Percentiles rank a stretch among this genome's conserved stretches.
phyloP scores from a whole-genome alignment of 2,888 invertebrate species.

The Perdita meconis region DNA sequence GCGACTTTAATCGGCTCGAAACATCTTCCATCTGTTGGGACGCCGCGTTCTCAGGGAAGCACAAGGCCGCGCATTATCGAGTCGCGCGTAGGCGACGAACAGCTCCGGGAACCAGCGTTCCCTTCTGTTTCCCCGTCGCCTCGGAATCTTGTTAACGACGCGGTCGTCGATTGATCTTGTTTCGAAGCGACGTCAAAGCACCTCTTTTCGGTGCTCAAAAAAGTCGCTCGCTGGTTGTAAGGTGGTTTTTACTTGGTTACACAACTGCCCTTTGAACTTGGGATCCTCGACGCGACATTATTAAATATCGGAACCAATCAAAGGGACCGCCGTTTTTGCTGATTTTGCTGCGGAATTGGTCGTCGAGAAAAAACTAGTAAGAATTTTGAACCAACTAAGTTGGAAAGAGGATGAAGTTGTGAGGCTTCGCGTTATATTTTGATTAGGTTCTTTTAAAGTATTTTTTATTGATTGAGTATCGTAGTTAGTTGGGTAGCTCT shows the following conservation, averaged over 20 bases:
- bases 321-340: constrained; percentile 2
- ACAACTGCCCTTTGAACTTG: constrained; percentile 17
- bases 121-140: constrained; percentile 32
- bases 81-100: neutral
- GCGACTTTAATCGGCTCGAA: constrained; percentile 17
- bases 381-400: neutral
- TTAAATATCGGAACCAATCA: constrained; percentile 30
- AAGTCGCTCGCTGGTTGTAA: neutral
- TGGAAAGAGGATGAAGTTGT: too few species aligned
- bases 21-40: neutral
- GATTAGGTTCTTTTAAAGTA: too few species aligned
- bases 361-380: neutral
- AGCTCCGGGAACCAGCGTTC: neutral
- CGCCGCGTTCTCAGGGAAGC: neutral
- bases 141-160: constrained; percentile 32
- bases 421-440: too few species aligned
- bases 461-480: too few species aligned
- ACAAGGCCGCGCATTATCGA: constrained; percentile 29
- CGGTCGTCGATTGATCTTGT: too few species aligned
- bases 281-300: neutral
- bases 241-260: neutral
- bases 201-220: constrained; percentile 3
- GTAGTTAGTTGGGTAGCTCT: too few species aligned
- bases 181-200: constrained; percentile 6
- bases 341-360: neutral